A percentile compares a stretch with the other conserved stretches of the same genome.
phyloP scores from a whole-genome alignment of 2,113 vertebrate species.

The Sander vitreus region DNA sequence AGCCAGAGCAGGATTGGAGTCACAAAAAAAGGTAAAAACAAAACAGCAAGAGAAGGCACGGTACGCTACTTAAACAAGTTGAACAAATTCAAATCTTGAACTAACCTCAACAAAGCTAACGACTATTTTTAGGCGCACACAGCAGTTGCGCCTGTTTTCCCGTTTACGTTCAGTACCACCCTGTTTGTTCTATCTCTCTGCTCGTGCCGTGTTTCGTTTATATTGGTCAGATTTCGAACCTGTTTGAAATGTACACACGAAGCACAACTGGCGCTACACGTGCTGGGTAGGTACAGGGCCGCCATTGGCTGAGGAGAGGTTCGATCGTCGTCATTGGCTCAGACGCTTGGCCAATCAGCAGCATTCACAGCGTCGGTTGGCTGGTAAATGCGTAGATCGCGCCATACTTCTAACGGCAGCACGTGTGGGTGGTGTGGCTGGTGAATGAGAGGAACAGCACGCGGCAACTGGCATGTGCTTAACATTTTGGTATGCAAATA shows the following conservation, averaged over 20 bases:
- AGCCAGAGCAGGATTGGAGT: neutral
- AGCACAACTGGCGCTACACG: conserved; percentile 66
- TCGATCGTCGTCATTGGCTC: conserved; percentile 38
- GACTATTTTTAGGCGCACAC: neutral
- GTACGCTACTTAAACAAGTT: neutral
- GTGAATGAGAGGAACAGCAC: conserved; percentile 39
- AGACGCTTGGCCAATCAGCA: conserved; percentile 53
- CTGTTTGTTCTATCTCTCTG: neutral
- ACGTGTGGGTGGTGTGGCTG: conserved; percentile 80
- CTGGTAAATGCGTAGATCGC: neutral
- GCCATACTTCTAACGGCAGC: conserved; percentile 11
- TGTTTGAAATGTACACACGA: conserved; percentile 32
- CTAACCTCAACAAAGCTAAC: neutral
- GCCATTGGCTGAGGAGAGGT: conserved; percentile 49
- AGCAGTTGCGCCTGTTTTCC: neutral
- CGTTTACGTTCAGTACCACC: neutral
- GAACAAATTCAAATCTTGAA: neutral
- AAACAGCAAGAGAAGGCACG: neutral
- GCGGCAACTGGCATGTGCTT: conserved; percentile 45
- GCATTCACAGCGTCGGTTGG: conserved; percentile 53
- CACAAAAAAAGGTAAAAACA: neutral
- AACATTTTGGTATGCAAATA: conserved; percentile 16
- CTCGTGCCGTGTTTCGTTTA: conserved; percentile 25
- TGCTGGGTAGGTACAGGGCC: conserved; percentile 23
- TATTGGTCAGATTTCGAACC: conserved; percentile 24